Evolutionary conservation across 53 echinoderm and acorn worm genomes (phyloP).

Genomic region (Holothuria scabra): DNA sequence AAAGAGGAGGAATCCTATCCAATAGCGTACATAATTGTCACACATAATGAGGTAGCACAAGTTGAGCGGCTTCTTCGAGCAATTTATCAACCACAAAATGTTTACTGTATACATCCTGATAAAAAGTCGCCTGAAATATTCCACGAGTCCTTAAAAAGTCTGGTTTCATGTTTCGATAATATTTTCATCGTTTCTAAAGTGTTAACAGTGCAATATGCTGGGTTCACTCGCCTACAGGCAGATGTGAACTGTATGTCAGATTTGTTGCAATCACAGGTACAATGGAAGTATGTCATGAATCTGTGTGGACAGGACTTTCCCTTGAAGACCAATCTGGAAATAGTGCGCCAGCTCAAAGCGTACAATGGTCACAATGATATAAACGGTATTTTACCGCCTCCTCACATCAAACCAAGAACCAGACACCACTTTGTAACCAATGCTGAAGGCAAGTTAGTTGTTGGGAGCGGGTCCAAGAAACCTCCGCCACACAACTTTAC

Average conservation of each 20-base stretch:
- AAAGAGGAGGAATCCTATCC: constrained; percentile 60
- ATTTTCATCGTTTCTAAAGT: constrained; percentile 64
- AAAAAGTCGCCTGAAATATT: constrained; percentile 51
- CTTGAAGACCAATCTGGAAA: constrained; percentile 75
- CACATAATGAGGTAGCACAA: constrained; percentile 60
- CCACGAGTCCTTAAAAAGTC: constrained; percentile 44
- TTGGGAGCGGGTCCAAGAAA: constrained; percentile 2
- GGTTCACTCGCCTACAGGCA: constrained; percentile 56
- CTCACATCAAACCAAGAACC: constrained; percentile 17
- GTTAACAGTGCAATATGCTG: constrained; percentile 48
- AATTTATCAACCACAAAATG: constrained; percentile 72
- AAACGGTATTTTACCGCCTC: constrained; percentile 3
- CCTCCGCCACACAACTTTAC: constrained; percentile 64
- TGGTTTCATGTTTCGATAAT: constrained; percentile 65
- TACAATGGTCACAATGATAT: constrained; percentile 67
- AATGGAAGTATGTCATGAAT: constrained; percentile 74
- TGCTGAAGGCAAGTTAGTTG: not conserved
- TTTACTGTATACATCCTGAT: constrained; percentile 75
- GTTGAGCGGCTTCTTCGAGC: constrained; percentile 61
- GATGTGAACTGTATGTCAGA: constrained; percentile 80
- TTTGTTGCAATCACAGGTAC: constrained; percentile 38
- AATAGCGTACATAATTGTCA: constrained; percentile 61
- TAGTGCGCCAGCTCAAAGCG: constrained; percentile 58
- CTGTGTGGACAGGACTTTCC: constrained; percentile 76
- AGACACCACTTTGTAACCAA: not conserved